These are phyloP conservation scores for Boulengeromyrus knoepffleri DNA, from an alignment of 2,113 vertebrate species.

Conservation along the genomic window DNA sequence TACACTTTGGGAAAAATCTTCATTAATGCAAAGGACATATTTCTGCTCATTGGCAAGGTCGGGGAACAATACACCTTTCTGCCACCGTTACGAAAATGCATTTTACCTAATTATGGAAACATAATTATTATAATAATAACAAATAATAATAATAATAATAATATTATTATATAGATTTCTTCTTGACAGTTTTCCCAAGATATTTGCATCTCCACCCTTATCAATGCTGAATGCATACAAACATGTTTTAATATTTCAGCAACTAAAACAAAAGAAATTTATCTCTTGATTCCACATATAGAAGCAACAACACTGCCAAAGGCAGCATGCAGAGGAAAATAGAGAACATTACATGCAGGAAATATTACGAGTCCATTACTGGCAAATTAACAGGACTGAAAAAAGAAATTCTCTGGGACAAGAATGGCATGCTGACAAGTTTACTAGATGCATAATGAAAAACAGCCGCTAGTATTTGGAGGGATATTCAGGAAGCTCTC, in stretches of 20 bases:
- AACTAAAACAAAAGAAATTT: background rate
- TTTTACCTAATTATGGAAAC: slow-evolving; percentile 37
- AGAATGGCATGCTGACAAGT: background rate
- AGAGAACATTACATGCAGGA: background rate
- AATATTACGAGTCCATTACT: slow-evolving; percentile 29
- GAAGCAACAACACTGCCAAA: slow-evolving; percentile 9
- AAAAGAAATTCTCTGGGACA: slow-evolving; percentile 31
- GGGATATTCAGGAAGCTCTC: background rate
- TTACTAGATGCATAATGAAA: background rate
- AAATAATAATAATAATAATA: background rate
- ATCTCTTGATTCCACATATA: background rate
- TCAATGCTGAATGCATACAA: background rate
- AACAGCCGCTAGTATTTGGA: background rate
- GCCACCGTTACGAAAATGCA: background rate
- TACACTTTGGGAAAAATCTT: slow-evolving; percentile 15
- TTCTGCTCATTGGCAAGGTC: slow-evolving; percentile 14
- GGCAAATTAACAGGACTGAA: slow-evolving; percentile 40
- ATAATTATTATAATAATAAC: slow-evolving; percentile 1
- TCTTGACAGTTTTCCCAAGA: slow-evolving; percentile 72
- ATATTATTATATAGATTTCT: slow-evolving; percentile 30
- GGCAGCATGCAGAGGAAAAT: slow-evolving; percentile 12
- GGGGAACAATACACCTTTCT: slow-evolving; percentile 26
- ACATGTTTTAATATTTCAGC: background rate
- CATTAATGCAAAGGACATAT: background rate
- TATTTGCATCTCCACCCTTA: slow-evolving; percentile 63